Evolutionary conservation across 2,797 vertebrate species (phyloP), one percentile per base, ranked within the genome.

Genomic region (Gastrophryne carolinensis): DNA sequence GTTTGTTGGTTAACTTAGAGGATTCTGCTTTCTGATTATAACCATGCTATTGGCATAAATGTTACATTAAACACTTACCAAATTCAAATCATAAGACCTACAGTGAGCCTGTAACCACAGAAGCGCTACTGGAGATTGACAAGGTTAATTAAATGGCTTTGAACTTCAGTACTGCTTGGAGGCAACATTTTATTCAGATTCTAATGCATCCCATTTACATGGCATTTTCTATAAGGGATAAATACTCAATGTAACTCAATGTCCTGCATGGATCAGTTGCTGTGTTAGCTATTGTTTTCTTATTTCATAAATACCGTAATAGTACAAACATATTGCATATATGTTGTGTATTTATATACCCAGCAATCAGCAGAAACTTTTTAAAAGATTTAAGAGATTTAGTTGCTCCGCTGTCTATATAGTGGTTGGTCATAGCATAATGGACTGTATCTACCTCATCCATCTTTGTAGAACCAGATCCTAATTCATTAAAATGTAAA

Each of bases 101-200:
- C 71, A 56, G 21, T 29, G 7, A 37, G 32, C 50, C 29, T 50
- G 34, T 49, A 26, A 66, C 5, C 58, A 10, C 19, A 19, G 27
- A 32, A 17, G 15, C 57, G 37, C 29, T 67, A 53, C 32, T 19
- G 62, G 27, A 67, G 72, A 75, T 29, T 67, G 72, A 67, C 63
- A 60, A 60, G 72, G 72, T 75, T 67, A 75, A 75, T 75, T 67
- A 75, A 67, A 75, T 11, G 27, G n/a, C 52, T 67, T 35, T 60
- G 61, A 67, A 67, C 54, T 50, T 60, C 32, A 37, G 23, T 58
- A 47, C 37, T 27, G 72, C 72, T 67, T 10, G 27, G 10, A 57
- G 63, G 72, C 54, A 52, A 29, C 21, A 50, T 75, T 50, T 58
- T 34, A 67, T 67, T 49, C 63, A 21, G 8, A 73, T 64, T 53